These are phyloP conservation scores for Thermophis baileyi DNA, from an alignment of 2,113 vertebrate genomes.

Conservation along the genomic window DNA sequence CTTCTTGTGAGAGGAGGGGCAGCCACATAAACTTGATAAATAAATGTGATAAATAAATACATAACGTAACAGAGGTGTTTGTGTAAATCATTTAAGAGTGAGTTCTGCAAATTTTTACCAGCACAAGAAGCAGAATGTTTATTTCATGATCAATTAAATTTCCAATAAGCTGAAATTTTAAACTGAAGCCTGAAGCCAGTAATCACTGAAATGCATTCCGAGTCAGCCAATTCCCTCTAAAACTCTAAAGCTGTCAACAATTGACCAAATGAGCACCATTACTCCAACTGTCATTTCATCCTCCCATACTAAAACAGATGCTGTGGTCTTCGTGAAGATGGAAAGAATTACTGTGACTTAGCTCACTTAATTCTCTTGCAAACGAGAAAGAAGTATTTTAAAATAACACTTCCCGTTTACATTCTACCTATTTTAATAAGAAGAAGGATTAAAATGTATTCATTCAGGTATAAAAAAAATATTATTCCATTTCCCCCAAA, in stretches of 20 bases:
- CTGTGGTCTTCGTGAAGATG: not conserved
- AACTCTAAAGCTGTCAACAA: not conserved
- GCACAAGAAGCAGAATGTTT: not conserved
- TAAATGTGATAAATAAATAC: not conserved
- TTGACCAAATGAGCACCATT: not conserved
- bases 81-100: not conserved
- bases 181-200: not conserved
- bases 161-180: not conserved
- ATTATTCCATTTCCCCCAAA: not conserved
- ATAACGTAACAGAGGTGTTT: not conserved
- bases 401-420: not conserved
- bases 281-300: not conserved
- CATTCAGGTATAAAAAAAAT: not conserved
- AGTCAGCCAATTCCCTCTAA: not conserved
- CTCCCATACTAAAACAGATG: not conserved
- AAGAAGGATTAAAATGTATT: not conserved
- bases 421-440: not conserved
- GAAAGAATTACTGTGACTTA: not conserved
- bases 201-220: not conserved
- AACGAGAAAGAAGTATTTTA: not conserved
- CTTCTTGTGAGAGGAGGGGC: not conserved
- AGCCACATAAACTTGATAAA: not conserved
- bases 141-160: not conserved
- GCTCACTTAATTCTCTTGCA: not conserved
- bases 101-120: not conserved